Evolutionary conservation across 1,140 invertebrate species (phyloP), one percentile per base, ranked within the genome.

Genomic region (Listronotus bonariensis): DNA sequence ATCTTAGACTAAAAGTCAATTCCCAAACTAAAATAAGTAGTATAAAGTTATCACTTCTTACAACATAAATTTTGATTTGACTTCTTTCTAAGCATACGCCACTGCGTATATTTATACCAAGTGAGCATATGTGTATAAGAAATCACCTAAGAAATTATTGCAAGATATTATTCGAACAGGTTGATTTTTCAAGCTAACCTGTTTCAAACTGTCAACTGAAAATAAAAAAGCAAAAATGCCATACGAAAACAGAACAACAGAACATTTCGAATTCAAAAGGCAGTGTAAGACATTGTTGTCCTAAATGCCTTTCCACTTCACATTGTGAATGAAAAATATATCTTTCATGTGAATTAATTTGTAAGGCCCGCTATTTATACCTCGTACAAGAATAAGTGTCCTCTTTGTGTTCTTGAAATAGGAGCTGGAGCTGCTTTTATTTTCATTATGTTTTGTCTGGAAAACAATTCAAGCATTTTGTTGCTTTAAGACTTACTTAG

Each of bases 371-470:
- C 64, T 66, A 66, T 66, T 66, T 66, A 66, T 66, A 66, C 62
- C 56, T 43, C 65, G 51, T 57, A 67, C 65, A 62, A 67, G 65
- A 67, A 67, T 67, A 62, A 67, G 65, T 67, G 65, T 67, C 59
- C 58, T 62, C 65, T 67, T 67, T 67, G 65, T 67, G 58, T 62
- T 61, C 58, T 51, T 56, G 52, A 67, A 67, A 67, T 67, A 61
- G 58, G 65, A 67, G 65, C 57, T 49, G 40, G 57, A 49, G 48
- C 49, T 49, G 65, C 51, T 67, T 66, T 61, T 67, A 62, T 67
- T 67, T 67, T 67, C 65, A 62, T 61, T 61, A 58, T 67, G 65
- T 67, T 67, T 67, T 67, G 65, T 67, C 65, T 67, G 59, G 58
- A 36, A 52, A 61, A 61, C 58, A 61, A 67, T 61, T 62, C 59